phyloP scores from a whole-genome alignment of 92 coral and sea anemone genomes.

The Phenganax stokvisi region DNA sequence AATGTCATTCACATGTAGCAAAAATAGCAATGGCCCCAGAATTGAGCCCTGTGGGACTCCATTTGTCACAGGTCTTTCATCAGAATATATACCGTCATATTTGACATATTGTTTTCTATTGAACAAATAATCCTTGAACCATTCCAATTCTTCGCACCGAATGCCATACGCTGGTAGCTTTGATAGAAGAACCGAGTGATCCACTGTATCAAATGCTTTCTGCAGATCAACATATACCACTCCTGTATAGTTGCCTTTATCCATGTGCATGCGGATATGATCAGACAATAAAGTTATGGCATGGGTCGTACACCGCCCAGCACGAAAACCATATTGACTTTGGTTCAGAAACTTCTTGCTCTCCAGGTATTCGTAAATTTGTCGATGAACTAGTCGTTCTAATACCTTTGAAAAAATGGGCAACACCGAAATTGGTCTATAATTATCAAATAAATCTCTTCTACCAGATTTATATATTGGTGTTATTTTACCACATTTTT shows the following conservation, averaged over 20 bases:
- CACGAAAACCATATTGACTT: slow-evolving; percentile 8
- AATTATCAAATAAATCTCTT: neutral
- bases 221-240: slow-evolving; percentile 15
- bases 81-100: slow-evolving; percentile 6
- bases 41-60: slow-evolving; percentile 22
- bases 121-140: neutral
- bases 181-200: neutral
- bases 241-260: slow-evolving; percentile 12
- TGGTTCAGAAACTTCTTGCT: neutral
- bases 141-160: slow-evolving; percentile 8
- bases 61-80: neutral
- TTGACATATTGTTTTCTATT: slow-evolving; percentile 21
- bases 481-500: neutral
- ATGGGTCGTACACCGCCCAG: neutral
- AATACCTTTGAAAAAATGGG: neutral
- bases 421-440: neutral
- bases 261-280: slow-evolving; percentile 8
- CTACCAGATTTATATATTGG: slow-evolving; percentile 1
- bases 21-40: slow-evolving; percentile 20
- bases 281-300: slow-evolving; percentile 1
- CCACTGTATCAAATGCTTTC: slow-evolving; percentile 11
- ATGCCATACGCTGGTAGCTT: slow-evolving; percentile 21
- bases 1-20: slow-evolving; percentile 19
- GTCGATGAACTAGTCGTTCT: slow-evolving; percentile 3
- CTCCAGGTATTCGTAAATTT: neutral